A percentile compares a stretch with the other conserved stretches of the same genome.
phyloP scores from a whole-genome alignment of 2,797 vertebrate species.

The Myotis myotis region DNA sequence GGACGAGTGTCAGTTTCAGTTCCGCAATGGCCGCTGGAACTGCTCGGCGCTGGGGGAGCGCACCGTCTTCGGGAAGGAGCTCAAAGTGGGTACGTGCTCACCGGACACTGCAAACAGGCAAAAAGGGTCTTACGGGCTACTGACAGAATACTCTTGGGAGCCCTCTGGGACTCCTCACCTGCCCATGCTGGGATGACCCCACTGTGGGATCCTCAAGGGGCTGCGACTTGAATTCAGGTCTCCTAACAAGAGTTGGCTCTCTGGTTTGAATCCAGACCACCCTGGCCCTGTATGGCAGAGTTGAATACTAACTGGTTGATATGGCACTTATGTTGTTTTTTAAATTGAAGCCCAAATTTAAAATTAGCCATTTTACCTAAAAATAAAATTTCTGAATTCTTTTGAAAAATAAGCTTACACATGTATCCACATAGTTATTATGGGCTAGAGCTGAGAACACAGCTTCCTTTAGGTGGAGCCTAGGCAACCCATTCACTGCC shows the following conservation, averaged over 20 bases:
- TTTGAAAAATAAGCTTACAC: not conserved
- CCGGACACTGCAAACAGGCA: rapidly evolving
- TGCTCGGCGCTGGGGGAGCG: slow-evolving; percentile 97
- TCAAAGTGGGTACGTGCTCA: slow-evolving; percentile 96
- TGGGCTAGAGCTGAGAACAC: not conserved
- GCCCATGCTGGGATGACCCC: not conserved
- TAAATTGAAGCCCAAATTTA: not conserved
- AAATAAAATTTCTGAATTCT: not conserved
- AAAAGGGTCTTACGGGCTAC: not conserved
- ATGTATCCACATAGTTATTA: not conserved
- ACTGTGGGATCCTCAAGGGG: not conserved
- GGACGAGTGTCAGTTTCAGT: slow-evolving; percentile 98
- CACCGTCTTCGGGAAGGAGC: slow-evolving; percentile 98
- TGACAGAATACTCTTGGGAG: not conserved
- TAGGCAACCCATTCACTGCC: not conserved
- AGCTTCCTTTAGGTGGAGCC: not conserved
- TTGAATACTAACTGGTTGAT: not conserved
- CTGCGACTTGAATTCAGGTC: not conserved
- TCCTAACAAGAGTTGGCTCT: not conserved
- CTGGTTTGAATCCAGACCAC: not conserved
- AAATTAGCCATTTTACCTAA: not conserved
- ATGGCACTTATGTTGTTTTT: not conserved
- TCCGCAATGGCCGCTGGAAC: slow-evolving; percentile 97
- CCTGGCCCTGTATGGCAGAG: rapidly evolving
- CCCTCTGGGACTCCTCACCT: not conserved